phyloP scores from a whole-genome alignment of 2,888 invertebrate species.

The Apoderus coryli region DNA sequence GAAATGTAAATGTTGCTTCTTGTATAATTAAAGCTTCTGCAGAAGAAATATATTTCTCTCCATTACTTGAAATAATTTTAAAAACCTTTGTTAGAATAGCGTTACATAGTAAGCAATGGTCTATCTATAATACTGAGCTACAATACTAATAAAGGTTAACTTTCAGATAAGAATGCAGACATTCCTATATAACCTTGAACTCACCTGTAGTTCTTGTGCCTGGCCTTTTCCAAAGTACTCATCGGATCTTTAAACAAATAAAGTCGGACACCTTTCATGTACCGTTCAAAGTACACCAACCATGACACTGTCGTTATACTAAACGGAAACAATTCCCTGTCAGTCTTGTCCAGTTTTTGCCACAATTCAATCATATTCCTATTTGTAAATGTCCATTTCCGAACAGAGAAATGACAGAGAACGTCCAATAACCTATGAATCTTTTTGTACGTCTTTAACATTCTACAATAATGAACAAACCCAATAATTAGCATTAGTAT shows the following conservation, averaged over 20 bases:
- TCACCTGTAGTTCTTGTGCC: constrained; percentile 12
- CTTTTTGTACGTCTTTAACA: constrained; percentile 63
- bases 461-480: constrained; percentile 34
- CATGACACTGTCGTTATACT: constrained; percentile 59
- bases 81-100: too few species aligned
- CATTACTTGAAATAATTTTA: too few species aligned
- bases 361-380: constrained; percentile 45
- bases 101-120: too few species aligned
- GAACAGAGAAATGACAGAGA: constrained; percentile 56
- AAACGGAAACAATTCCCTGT: constrained; percentile 51
- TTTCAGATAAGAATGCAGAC: too few species aligned
- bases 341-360: constrained; percentile 34
- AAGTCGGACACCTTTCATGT: constrained; percentile 56
- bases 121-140: too few species aligned
- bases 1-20: too few species aligned
- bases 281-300: constrained; percentile 51
- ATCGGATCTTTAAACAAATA: constrained; percentile 67
- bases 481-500: not conserved
- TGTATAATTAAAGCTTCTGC: too few species aligned
- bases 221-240: constrained; percentile 36
- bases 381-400: constrained; percentile 55
- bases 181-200: too few species aligned
- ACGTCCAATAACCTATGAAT: constrained; percentile 63
- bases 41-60: too few species aligned
- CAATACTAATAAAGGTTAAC: too few species aligned